Base-by-base conservation (phyloP, 2,113 vertebrate genomes). In the Prinia subflava region DNA sequence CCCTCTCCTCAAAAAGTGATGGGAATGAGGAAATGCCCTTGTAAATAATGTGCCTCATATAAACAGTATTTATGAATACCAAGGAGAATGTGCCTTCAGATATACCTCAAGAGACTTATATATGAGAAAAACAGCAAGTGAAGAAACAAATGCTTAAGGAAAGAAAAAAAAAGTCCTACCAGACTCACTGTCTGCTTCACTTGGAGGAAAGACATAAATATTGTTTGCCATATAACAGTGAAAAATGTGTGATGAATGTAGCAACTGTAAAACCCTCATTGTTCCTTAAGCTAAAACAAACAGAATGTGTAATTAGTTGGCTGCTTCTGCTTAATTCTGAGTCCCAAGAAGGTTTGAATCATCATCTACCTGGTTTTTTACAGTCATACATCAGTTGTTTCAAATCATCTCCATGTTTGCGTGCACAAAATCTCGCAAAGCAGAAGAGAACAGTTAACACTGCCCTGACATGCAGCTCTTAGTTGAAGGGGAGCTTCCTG, bases 201-300 rank as follows among this genome's bases (percentile, higher is more conserved):
- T 96, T 96, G 85, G 79, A 95, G 77, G 55, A 95, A 91, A 95
- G 92, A 79, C 94, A 89, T 97, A 96, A 97, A 96, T 98, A 96
- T 64, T 93, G 84, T 97, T 98, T 97, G 91, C 95, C 85, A 88
- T 63, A 8, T 92, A 96, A 80, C 65, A 70, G 80, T 95, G 94
- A 95, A 94, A 94, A 96, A 89, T 90, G 83, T 78, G 62, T 93
- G 87, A 89, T 96, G 93, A 70, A 50, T 90, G 92, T 91, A 94
- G 64, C 83, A 78, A 93, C 81, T 81, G 69, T 87, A 95, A 85
- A 96, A 90, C 88, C 55, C 80, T 94, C 82, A 68, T 94, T 96
- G 94, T 94, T 91, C 62, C 71, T 80, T 63, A 69, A 91, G 87
- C 73, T 92, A 62, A 93, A 94, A 52, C 67, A 95, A 95, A 92